Evolutionary conservation across 2,113 vertebrate genomes (phyloP), one percentile per base, ranked within the genome.

Genomic region (Cavia aperea): DNA sequence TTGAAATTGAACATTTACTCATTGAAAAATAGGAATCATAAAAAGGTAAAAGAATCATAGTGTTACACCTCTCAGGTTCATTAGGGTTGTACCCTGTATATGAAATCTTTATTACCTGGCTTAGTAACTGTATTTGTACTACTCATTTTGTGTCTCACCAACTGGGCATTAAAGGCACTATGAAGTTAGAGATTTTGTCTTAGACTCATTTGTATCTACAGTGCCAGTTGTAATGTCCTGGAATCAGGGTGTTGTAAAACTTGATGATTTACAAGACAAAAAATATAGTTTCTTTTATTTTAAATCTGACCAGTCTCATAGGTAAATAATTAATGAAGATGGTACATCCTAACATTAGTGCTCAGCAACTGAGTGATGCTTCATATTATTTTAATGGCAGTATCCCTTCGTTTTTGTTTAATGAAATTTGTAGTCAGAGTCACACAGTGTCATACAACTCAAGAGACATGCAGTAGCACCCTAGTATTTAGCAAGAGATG

Each of bases 331-430:
- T 81, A 81, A 72, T 10, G 84, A 63, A 63, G 66, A 54, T 78
- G 29, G 89, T 54, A 65, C 49, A 51, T 81, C 88, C 15, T 87
- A 66, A 72, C 36, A 82, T 56, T 63, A 62, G 19, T 83, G 51
- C 15, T 92, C 49, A 89, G 39, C 65, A 72, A 75, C 51, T 91
- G 65, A 89, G 16, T 39, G 46, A 86, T 92, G n/a, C 46, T 72
- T 36, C 31, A 60, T 24, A 49, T 93, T 73, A 65, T 86, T 84
- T 83, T 92, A 81, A 90, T 90, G 65, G 46, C 51, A 43, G 2
- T 60, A 88, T 60, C 60, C 5, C 66, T 77, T 95, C 33, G 54
- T 85, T 94, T 90, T 81, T 87, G 70, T 83, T 87, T 68, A 81
- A 56, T 83, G 77, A 90, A 65, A 92, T 88, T 81, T 60, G n/a